Evolutionary conservation across 1,140 invertebrate genomes (phyloP), one percentile per base, ranked within the genome.

Genomic region (Aricia agestis): DNA sequence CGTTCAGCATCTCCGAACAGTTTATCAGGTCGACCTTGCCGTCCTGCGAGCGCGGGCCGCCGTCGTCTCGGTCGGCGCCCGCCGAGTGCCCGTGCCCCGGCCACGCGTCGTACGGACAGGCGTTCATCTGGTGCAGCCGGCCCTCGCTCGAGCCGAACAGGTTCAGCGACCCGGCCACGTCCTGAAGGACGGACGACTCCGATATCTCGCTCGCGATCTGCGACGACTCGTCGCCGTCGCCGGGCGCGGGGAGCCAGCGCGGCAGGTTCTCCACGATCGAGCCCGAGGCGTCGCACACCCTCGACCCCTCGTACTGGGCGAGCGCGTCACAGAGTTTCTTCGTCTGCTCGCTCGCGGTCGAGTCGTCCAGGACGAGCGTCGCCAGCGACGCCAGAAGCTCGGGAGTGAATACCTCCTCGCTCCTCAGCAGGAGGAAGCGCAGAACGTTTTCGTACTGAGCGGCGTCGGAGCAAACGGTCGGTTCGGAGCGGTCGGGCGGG

Each of bases 1-100:
- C 92, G 70, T 92, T 92, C 57, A 85, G 88, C 82, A 90, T 91
- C 71, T 92, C 92, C 15, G 90, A 89, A 76, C 87, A 92, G 75
- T 90, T 87, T 19, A 92, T 87, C 32, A 92, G 78, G 79, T 92
- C 92, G 13, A 92, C 84, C 71, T 92, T 92, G 10, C 83, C 85
- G 42, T 92, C 90, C 65, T 87, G 84, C 72, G 82, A 85, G n/a
- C 81, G 81, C 82, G 79, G 65, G 81, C 77, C 79, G 18, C 86
- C 85, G 66, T 82, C 83, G n/a, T n/a, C n/a, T n/a, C 68, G 82
- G 17, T 88, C 83, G 7, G 66, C 67, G 10, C 74, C 74, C n/a
- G 86, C 86, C 6, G 85, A 82, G 63, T 89, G 85, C 1, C 83
- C 86, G 63, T 89, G 85, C 1, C 83, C 86, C 7, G 85, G 78